Base-by-base conservation (phyloP, 1,140 invertebrate genomes). In the Leucophenga varia region DNA sequence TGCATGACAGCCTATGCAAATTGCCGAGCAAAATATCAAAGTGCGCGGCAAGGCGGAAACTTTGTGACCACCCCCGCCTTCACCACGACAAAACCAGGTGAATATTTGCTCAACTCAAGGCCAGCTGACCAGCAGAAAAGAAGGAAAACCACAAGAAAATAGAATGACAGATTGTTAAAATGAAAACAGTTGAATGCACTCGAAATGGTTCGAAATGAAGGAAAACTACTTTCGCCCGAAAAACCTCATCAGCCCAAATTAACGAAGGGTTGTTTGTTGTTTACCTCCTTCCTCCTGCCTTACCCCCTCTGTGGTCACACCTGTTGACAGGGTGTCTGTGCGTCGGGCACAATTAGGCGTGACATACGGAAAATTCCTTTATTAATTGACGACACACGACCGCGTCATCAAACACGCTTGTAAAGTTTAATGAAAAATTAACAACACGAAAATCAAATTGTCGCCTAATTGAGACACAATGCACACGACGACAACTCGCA, bases 1-100 rank as follows among this genome's bases (percentile, higher is more conserved):
- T 48, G 63, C 63, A 67, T 67, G 63, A 67, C 63, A 55, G 55
- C 59, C 48, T 67, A 67, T 68, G 63, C 63, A 67, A 67, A 67
- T 67, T 67, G 43, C n/a, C 28, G 5, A 22, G 37, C 9, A 10
- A 20, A 31, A 56, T 58, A 63, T 67, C 64, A 68, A 67, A 67
- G 63, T 54, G 64, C 45, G 52, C 63, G 49, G 7, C 49, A 52
- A 37, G 54, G 61, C 58, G 52, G 31, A 49, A 63, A 51, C 42
- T 32, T 28, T 39, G 31, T 16, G 36, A n/a, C n/a, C n/a, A n/a
- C n/a, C n/a, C n/a, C n/a, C n/a, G n/a, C n/a, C n/a, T n/a, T n/a
- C 12, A 19, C 3, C 4, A 22, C 13, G 18, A 37, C 43, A 25
- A 32, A 25, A 42, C 49, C 52, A 51, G 47, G 42, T 54, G 52